Evolutionary conservation across 2,888 invertebrate species (phyloP), one percentile per base, ranked within the genome.

Genomic region (Julus scandinavius): DNA sequence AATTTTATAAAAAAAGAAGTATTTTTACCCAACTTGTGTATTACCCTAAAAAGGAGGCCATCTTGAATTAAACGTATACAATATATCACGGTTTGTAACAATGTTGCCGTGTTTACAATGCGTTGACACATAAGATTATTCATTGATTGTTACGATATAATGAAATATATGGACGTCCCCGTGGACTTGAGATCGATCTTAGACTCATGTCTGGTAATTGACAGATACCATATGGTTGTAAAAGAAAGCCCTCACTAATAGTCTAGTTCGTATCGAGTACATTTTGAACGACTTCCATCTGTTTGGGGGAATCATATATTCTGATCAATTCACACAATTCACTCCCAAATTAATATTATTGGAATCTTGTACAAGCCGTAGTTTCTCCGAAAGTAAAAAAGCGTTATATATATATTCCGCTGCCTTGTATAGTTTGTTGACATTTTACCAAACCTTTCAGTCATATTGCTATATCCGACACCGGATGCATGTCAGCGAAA

Each of bases 401-500:
- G 72, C 11, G 29, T 29, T 29, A 29, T 29, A 29, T 29, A 29
- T 7, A 5, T 29, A 29, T 17, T 11, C n/a, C 29, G 72, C 9
- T 72, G 72, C 20, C 72, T 5, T 72, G 72, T 29, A 29, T 72
- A 72, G 72, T 72, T 72, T 72, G 72, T 72, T 72, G 72, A 72
- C 72, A 72, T 72, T 63, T 72, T 72, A 29, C 20, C 9, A 72
- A 29, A 72, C 29, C 20, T 72, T 72, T 72, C 11, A 11, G 9
- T 49, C 49, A 49, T 49, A 20, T 20, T 72, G 72, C 72, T 72
- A 72, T 72, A 72, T 72, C 72, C 72, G 72, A 72, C 72, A 72
- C 72, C 72, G 72, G 72, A 72, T 72, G 72, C 72, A 20, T 72
- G 72, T 72, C 72, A 72, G 72, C 72, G 20, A 20, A 49, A 72